Evolutionary conservation across 2,888 invertebrate genomes (phyloP).

Genomic region (Adineta ricciae): DNA sequence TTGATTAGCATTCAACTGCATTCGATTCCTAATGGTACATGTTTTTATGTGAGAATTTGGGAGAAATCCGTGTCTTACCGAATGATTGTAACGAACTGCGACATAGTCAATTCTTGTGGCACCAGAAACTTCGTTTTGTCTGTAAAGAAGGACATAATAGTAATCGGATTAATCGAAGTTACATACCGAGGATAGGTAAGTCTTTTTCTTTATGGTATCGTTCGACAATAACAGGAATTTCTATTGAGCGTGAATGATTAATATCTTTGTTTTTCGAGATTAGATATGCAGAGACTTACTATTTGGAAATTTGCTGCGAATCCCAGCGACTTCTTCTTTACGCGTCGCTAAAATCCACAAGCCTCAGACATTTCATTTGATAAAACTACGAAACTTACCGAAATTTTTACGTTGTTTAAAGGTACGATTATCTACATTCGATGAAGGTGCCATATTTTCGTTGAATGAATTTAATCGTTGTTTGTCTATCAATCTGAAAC

Average conservation of each 20-base stretch:
- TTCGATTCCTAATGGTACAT: constrained; percentile 53
- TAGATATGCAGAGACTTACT: constrained; percentile 40
- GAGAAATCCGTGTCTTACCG: constrained; percentile 54
- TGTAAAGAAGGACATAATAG: constrained; percentile 44
- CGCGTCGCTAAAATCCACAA: constrained; percentile 54
- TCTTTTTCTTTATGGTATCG: constrained; percentile 67
- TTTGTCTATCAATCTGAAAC: not conserved
- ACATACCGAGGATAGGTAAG: constrained; percentile 55
- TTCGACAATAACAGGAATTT: constrained; percentile 68
- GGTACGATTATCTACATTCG: constrained; percentile 35
- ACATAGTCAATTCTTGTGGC: constrained; percentile 77
- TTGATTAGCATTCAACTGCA: constrained; percentile 60
- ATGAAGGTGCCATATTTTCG: not conserved
- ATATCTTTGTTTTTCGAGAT: not conserved
- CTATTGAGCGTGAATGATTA: not conserved
- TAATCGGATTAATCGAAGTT: not conserved
- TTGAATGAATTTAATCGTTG: not conserved
- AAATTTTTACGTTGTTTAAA: constrained; percentile 50
- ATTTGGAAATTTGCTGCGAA: constrained; percentile 65
- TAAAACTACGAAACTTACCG: constrained; percentile 45
- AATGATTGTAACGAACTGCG: constrained; percentile 73
- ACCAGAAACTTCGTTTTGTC: constrained; percentile 78
- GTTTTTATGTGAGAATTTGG: not conserved
- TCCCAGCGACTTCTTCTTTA: constrained; percentile 68
- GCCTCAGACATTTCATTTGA: not conserved